Conservation (phyloP, 2,888 invertebrate species). For the Vannuccia rotundouncinata region DNA sequence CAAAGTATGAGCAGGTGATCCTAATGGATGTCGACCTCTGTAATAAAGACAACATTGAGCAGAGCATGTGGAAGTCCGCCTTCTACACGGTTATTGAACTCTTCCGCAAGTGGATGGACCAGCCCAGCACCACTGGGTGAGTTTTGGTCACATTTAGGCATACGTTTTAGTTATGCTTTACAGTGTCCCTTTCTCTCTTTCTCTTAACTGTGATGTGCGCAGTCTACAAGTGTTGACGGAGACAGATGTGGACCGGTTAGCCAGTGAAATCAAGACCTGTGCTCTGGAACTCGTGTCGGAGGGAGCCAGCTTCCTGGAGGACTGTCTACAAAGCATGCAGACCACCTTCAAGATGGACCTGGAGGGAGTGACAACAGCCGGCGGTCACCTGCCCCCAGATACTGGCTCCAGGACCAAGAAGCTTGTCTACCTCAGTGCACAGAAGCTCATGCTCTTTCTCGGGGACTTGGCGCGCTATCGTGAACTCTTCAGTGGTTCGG, state of each 20-base stretch:
- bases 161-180: no score
- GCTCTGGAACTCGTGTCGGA: no score
- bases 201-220: no score
- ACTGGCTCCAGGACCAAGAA: background rate
- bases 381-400: background rate
- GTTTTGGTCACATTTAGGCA: background rate
- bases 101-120: background rate
- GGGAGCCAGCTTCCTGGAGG: no score
- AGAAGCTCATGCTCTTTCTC: slow-evolving; percentile 77
- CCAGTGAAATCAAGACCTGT: no score
- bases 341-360: no score
- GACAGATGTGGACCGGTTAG: no score
- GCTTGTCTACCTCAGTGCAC: slow-evolving; percentile 58
- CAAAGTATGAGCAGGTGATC: background rate
- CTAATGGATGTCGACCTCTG: slow-evolving; percentile 1
- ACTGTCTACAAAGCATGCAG: no score
- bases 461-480: slow-evolving; percentile 87
- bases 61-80: slow-evolving; percentile 33
- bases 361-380: background rate
- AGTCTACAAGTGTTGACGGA: no score
- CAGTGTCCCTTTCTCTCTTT: no score
- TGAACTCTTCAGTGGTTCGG: slow-evolving; percentile 72
- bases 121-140: slow-evolving; percentile 2
- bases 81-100: slow-evolving; percentile 34
- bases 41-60: slow-evolving; percentile 32